Base-by-base conservation (phyloP, 2,113 vertebrate genomes). In the Stercorarius parasiticus region DNA sequence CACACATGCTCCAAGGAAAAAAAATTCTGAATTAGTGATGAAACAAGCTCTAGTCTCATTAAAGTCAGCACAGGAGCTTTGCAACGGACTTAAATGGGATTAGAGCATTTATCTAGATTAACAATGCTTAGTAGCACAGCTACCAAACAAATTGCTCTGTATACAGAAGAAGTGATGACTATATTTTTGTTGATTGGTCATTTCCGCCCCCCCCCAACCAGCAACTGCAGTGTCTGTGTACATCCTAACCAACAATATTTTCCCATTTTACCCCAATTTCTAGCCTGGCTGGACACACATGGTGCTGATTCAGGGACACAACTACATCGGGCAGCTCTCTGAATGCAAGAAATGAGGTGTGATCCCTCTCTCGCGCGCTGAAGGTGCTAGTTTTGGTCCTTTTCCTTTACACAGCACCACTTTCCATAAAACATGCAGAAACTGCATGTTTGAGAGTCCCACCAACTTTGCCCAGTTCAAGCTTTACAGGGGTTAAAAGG, bases 61-160 rank as follows among this genome's bases (percentile, higher is more conserved):
- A 47, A 91, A 93, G 86, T 61, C 95, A 89, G 50, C 61, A 42
- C 1, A 86, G 70, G 61, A 82, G 86, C 94, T 95, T 84, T 92
- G 69, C 77, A 74, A 79, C 52, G 62, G 91, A 78, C 6, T 96
- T 49, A 72, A 65, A 67, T 34, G 23, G 58, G 88, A 95, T 91
- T 84, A 97, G 58, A 82, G 61, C 81, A 67, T 95, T 95, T 91
- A 82, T 61, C 88, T 87, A 89, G 69, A 93, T 93, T 76, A 95
- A 82, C 52, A 65, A 45, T 6, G 23, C 55, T 61, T 66, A 62
- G 53, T 9, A 83, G 78, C 81, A 82, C 52, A 76, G 73, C 45
- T 69, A 49, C 47, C 40, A 71, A 92, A 88, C 82, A 89, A 74
- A 70, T 15, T 29, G 62, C 62, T 90, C 69, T 69, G 43, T 10